Base-by-base conservation (phyloP, 2,888 invertebrate genomes). In the Synergus itoensis region DNA sequence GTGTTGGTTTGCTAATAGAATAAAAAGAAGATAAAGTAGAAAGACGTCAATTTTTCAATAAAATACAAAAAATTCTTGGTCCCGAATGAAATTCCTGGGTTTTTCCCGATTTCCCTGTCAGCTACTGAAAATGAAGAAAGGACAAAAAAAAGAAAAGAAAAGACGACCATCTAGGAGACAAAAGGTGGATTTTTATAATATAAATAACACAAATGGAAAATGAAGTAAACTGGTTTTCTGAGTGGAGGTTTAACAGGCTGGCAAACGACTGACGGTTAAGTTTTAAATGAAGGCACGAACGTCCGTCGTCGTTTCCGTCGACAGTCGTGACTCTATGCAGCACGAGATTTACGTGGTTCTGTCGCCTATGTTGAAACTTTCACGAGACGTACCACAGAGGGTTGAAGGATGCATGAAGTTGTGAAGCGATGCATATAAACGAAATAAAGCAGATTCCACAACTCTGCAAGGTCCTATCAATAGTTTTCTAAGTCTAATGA, bases 251-350 rank as follows among this genome's bases (percentile, higher is more conserved):
- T 45, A 67, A 67, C 45, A 21, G 67, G 43, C 43, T 65, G 65
- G 65, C 40, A 57, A 36, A 79, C 79, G 80, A 79, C 76, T 76
- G 78, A 76, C 64, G 76, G 78, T 76, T 69, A 80, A 78, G 73
- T 80, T 80, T 78, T 80, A 64, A 78, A 78, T 78, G 78, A 80
- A 80, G 78, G 80, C 77, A 77, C 80, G 67, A 79, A 80, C 80
- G 83, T 82, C 83, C 80, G 83, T 75, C 79, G 82, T 53, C 82
- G 82, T 83, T 85, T 84, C 82, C 82, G 77, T 77, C 82, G 79
- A 76, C 77, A 80, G 48, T 67, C 77, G 53, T 75, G 78, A 79
- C 62, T 67, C 65, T 43, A 45, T 64, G 75, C 76, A 60, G 40
- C 62, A 11, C 45, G 69, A 77, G 78, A 78, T 80, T 80, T 80